Evolutionary conservation across 2,113 vertebrate species (phyloP).

Genomic region (Sturnira hondurensis): DNA sequence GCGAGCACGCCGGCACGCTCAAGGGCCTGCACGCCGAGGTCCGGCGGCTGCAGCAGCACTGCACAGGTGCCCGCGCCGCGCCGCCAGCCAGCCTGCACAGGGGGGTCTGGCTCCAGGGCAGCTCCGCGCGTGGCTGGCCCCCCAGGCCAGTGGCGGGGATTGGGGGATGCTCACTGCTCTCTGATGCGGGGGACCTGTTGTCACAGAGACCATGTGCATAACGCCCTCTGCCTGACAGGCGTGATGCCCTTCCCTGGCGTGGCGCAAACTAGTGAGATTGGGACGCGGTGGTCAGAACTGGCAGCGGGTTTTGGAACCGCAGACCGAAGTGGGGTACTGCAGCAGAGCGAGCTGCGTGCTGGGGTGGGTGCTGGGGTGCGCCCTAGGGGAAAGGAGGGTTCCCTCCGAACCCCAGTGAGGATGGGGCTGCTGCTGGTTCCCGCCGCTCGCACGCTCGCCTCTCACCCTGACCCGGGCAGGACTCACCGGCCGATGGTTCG

Average conservation of each 20-base stretch:
- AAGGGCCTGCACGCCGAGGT: slow-evolving; percentile 95
- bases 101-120: background rate
- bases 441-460: fast-evolving
- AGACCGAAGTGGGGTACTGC: too few relatives aligned
- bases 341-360: background rate
- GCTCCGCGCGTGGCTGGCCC: background rate
- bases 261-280: background rate
- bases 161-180: too few relatives aligned
- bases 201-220: too few relatives aligned
- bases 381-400: background rate
- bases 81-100: background rate
- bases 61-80: slow-evolving; percentile 85
- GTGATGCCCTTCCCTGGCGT: background rate
- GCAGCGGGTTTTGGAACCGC: fast-evolving
- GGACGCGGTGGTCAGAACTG: background rate
- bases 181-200: too few relatives aligned
- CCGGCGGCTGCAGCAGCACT: slow-evolving; percentile 94
- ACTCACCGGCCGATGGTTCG: fast-evolving
- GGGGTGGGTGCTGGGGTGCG: background rate
- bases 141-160: background rate
- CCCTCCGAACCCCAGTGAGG: background rate
- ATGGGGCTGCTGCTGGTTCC: background rate
- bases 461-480: background rate
- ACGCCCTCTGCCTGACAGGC: too few relatives aligned
- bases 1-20: slow-evolving; percentile 92